Conservation (phyloP, 2,797 vertebrate species). For the Parambassis ranga region DNA sequence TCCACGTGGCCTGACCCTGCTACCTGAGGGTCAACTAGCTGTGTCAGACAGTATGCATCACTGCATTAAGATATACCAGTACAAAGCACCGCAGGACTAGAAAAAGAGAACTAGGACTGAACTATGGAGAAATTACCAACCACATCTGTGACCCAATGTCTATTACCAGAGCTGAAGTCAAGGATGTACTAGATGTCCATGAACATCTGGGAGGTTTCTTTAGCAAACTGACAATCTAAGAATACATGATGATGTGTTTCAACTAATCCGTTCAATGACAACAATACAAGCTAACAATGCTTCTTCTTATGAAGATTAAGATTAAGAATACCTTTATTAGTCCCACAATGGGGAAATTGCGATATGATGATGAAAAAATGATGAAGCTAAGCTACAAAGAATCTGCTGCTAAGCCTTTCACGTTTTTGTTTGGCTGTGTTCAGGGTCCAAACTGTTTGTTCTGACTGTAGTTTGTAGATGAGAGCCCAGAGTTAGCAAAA, state of each 20-base stretch:
- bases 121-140: no score
- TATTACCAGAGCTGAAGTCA: no score
- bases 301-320: no score
- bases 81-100: constrained; percentile 61
- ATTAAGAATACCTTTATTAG: no score
- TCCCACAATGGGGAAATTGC: no score
- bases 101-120: neutral
- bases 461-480: neutral
- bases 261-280: no score
- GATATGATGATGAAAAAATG: neutral
- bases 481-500: neutral
- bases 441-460: neutral
- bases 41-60: constrained; percentile 87
- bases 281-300: no score
- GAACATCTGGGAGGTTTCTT: no score
- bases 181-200: no score
- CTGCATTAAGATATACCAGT: constrained; percentile 83
- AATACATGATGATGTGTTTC: no score
- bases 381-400: neutral
- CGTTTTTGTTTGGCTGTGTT: neutral
- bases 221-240: no score
- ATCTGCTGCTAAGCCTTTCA: neutral
- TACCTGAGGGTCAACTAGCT: constrained; percentile 77
- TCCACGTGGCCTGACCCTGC: constrained; percentile 79
- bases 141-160: no score